Percentiles rank a stretch among this genome's conserved stretches.
These are phyloP conservation scores for Bellardia bayeri DNA, from an alignment of 2,888 invertebrate genomes.

Conservation along the genomic window DNA sequence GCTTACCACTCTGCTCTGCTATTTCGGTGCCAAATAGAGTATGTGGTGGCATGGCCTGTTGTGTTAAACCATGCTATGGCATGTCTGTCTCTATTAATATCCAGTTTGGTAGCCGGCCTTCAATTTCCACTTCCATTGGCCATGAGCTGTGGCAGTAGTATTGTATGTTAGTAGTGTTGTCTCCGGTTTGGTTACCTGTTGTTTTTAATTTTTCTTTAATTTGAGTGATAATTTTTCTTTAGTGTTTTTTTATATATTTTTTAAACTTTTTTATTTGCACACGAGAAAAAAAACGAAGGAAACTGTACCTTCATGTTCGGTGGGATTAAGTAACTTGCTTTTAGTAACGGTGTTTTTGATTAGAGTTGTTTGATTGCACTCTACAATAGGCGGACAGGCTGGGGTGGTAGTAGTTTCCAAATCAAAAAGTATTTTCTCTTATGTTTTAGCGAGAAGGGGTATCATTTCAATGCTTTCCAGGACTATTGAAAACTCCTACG, in stretches of 20 bases:
- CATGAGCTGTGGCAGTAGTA: conserved; percentile 35
- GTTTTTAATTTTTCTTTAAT: conserved; percentile 65
- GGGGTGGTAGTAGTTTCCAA: too few species aligned
- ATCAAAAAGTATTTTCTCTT: too few species aligned
- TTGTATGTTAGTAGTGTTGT: conserved; percentile 70
- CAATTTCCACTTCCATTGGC: conserved; percentile 57
- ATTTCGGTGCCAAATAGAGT: conserved; percentile 26
- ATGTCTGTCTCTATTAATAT: conserved; percentile 52
- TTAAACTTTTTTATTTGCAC: background rate
- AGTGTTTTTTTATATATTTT: background rate
- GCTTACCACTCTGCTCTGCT: background rate
- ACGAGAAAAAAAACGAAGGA: background rate
- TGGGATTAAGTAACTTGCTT: conserved; percentile 25
- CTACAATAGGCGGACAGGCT: background rate
- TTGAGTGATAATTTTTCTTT: conserved; percentile 65
- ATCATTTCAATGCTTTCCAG: too few species aligned
- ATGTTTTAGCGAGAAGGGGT: too few species aligned
- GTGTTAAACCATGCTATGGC: background rate
- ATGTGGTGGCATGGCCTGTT: conserved; percentile 4
- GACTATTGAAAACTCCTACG: too few species aligned
- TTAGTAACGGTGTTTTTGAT: conserved; percentile 21
- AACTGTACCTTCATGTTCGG: conserved; percentile 50
- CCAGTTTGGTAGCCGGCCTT: conserved; percentile 70
- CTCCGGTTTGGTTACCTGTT: conserved; percentile 44
- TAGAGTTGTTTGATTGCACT: background rate